phyloP scores from a whole-genome alignment of 2,888 invertebrate genomes.

The Hypercompe scribonia region DNA sequence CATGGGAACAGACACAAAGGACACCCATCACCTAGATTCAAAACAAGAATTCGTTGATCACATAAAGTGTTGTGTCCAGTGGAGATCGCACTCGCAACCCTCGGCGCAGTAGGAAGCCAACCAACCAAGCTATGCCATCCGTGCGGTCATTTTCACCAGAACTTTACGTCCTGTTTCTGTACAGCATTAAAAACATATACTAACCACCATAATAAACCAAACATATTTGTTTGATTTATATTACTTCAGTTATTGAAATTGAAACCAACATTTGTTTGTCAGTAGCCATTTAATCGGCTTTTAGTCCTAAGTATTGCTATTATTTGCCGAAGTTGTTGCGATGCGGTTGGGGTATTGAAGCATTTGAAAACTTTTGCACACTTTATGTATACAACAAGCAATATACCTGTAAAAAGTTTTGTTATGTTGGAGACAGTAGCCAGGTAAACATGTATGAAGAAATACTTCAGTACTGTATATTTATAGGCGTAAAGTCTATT shows the following conservation, averaged over 20 bases:
- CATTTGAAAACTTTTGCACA: not conserved
- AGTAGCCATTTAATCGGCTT: conserved; percentile 45
- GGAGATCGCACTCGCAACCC: too few relatives aligned
- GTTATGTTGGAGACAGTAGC: too few relatives aligned
- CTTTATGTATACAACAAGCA: not conserved
- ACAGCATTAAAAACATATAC: not conserved
- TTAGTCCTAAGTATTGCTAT: conserved; percentile 26
- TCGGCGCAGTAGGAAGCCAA: too few relatives aligned
- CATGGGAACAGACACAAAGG: too few relatives aligned
- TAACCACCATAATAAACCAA: not conserved
- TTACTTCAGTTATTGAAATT: conserved; percentile 10
- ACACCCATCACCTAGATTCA: too few relatives aligned
- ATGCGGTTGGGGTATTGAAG: conserved; percentile 1
- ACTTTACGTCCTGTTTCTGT: not conserved
- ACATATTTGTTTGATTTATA: not conserved
- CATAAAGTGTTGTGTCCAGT: too few relatives aligned
- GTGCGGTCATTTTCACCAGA: too few relatives aligned
- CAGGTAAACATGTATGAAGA: too few relatives aligned
- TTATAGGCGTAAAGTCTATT: too few relatives aligned
- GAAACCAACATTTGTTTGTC: conserved; percentile 32
- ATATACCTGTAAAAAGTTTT: not conserved
- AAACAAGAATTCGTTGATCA: too few relatives aligned
- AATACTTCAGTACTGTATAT: too few relatives aligned
- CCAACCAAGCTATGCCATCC: too few relatives aligned
- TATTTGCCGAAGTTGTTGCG: conserved; percentile 29